Conservation (phyloP, 2,797 vertebrate genomes). For the Streptopelia turtur region DNA sequence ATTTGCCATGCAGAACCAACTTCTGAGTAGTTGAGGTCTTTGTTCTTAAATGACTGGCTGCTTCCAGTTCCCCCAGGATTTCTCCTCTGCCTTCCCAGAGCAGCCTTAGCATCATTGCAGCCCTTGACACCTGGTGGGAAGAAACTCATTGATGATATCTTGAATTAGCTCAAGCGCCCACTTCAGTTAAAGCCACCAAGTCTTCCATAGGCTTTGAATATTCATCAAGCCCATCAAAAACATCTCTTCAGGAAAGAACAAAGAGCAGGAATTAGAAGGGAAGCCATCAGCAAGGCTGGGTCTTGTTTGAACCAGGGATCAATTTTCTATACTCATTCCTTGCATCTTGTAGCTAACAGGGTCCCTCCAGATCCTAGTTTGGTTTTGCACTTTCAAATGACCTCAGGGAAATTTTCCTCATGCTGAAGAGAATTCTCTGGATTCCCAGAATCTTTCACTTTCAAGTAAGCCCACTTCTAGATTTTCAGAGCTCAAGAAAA, state of each 20-base stretch:
- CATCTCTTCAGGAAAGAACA: background rate
- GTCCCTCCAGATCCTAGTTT: background rate
- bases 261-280: background rate
- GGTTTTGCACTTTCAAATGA: background rate
- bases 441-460: background rate
- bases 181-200: background rate
- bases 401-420: background rate
- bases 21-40: background rate
- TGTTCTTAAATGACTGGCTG: background rate
- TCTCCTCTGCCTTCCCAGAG: background rate
- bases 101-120: background rate
- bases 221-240: background rate
- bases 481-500: background rate
- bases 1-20: background rate
- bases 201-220: background rate
- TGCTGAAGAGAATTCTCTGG: background rate
- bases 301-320: background rate
- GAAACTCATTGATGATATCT: rapidly evolving
- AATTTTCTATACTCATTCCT: background rate
- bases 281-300: background rate
- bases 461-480: background rate
- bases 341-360: background rate
- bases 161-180: background rate
- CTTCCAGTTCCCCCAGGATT: background rate
- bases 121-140: background rate